Base-by-base conservation (phyloP, 2,113 vertebrate genomes). In the Aythya baeri region DNA sequence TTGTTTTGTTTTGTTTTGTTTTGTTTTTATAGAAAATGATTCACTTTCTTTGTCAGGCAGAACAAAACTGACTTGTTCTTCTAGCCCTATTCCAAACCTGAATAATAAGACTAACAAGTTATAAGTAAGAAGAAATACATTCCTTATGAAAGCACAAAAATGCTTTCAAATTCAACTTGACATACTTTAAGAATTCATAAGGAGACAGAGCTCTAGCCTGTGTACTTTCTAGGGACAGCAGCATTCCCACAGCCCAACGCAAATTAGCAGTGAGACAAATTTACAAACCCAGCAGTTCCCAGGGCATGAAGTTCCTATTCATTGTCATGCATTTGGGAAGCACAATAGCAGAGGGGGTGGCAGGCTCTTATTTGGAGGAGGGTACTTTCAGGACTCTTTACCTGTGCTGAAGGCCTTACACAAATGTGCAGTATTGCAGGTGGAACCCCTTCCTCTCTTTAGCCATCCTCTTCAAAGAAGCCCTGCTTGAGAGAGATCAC, bases 401-500 rank as follows among this genome's bases (percentile, higher is more conserved):
- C 32, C 50, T 1, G 0, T 50, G 25, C 50, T 31, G 52, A 41
- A 57, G 46, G 57, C 22, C 57, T 74, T 46, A 57, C 46, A 34
- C 16, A 36, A 31, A 49, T 2, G 12, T 31, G 32, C 25, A 17
- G 20, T 43, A 20, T 13, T 55, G 21, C 41, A 44, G 23, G n/a
- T 46, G 34, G 59, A 72, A 46, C 50, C 67, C 54, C 73, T 26
- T 54, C n/a, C 32, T 83, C 23, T 66, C 41, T 70, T 92, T 59
- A 61, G 49, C 31, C 10, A 23, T 32, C n/a, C 25, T 61, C 44
- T 66, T 65, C 44, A n/a, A 14, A 21, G 38, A 14, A 36, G 18
- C 2, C 16, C 6, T 6, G 5, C 49, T 26, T 1, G 8, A 14
- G 1, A 2, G 12, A 75, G 71, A 8, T 46, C 38, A 4, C 34